Evolutionary conservation across 2,888 invertebrate species (phyloP), one percentile per base, ranked within the genome.

Genomic region (Sympetrum striolatum): DNA sequence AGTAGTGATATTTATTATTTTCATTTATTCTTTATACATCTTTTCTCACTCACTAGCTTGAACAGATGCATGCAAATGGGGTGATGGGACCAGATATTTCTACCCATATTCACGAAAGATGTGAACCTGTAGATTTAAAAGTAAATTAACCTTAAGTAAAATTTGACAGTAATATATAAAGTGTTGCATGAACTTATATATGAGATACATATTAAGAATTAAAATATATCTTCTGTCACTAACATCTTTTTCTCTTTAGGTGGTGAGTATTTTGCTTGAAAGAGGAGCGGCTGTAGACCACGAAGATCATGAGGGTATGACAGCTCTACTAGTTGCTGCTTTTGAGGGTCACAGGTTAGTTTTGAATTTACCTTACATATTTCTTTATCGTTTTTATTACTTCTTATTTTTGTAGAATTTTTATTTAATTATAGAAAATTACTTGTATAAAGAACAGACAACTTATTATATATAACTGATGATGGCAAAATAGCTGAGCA

Each of bases 341-440:
- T 98, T 98, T 92, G 98, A 98, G 93, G 98, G 98, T 0, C 98
- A 98, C 93, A 96, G 96, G 96, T 96, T 93, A 94, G 95, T 94
- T 35, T 73, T 73, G 53, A 53, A 18, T 53, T 53, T 1, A 18
- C 18, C 18, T 18, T 53, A 4, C 18, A 3, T 53, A 53, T 53
- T 53, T 53, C 44, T 8, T 44, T 8, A 8, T 44, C 10, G 0
- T 53, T 18, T 18, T 53, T 53, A 53, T 53, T 53, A 53, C 15
- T 53, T 53, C 18, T 53, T 18, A 53, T 18, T 18, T 18, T 5
- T 53, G 15, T 5, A 18, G 1, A 53, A 53, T 53, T 53, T 18
- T 18, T 3, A 3, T 3, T 53, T 2, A 2, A 53, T 53, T 18
- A 4, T 0, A 53, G 53, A 18, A 53, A 18, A 53, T 53, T 6